Conservation (phyloP, 2,797 vertebrate species). For the Alcedo atthis region DNA sequence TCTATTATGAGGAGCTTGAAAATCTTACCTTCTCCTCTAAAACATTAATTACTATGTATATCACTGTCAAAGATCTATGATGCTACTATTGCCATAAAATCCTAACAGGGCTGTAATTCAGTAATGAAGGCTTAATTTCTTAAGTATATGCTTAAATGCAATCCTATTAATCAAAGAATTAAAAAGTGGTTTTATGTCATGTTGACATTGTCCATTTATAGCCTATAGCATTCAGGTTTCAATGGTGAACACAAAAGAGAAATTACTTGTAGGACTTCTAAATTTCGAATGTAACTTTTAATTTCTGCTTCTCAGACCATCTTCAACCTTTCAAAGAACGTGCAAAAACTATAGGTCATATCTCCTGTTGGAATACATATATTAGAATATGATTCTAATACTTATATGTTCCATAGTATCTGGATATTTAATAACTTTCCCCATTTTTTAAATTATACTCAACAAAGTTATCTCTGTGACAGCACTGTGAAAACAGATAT, state of each 20-base stretch:
- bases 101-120: neutral
- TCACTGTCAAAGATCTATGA: neutral
- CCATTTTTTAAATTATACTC: neutral
- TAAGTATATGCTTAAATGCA: neutral
- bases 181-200: neutral
- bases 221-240: neutral
- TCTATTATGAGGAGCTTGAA: neutral
- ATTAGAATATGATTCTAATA: neutral
- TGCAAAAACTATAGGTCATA: neutral
- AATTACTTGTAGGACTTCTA: neutral
- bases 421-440: neutral
- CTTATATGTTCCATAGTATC: neutral
- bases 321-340: neutral
- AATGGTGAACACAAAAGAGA: neutral
- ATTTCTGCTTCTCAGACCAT: neutral
- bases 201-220: neutral
- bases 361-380: neutral
- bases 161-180: neutral
- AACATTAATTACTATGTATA: neutral
- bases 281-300: neutral
- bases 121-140: neutral
- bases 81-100: neutral
- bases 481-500: neutral
- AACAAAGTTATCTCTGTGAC: neutral
- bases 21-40: neutral